Conservation (phyloP, 2,888 invertebrate genomes). For the Eupithecia centaureata region DNA sequence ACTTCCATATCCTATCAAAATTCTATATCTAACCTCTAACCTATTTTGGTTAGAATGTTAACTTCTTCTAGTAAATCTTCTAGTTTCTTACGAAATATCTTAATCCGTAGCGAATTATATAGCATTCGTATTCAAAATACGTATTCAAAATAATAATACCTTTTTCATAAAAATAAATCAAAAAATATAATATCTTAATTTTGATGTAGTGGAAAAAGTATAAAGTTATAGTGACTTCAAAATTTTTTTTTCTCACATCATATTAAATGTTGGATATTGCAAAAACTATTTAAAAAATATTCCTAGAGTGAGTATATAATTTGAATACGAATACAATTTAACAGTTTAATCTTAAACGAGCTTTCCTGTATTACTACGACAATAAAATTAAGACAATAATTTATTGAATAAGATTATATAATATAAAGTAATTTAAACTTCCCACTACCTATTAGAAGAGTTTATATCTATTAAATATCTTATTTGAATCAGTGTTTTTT, state of each 20-base stretch:
- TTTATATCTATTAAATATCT: conserved; percentile 7
- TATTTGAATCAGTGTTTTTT: conserved; percentile 8
- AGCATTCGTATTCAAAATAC: neutral
- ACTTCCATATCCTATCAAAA: conserved; percentile 52
- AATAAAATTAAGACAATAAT: conserved; percentile 57
- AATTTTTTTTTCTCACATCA: no score
- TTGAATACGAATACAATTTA: conserved; percentile 25
- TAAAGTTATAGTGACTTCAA: neutral
- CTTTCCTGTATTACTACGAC: conserved; percentile 73
- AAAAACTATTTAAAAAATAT: no score
- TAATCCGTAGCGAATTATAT: conserved; percentile 1
- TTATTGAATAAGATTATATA: conserved; percentile 47
- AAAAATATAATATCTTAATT: neutral
- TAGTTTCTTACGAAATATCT: conserved; percentile 17
- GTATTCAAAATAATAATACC: conserved; percentile 4
- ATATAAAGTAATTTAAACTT: conserved; percentile 58
- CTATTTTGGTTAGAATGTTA: conserved; percentile 5
- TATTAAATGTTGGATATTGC: no score
- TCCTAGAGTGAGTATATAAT: no score
- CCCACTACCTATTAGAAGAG: conserved; percentile 16
- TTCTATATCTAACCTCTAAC: neutral
- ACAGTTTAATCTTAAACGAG: conserved; percentile 68
- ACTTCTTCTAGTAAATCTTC: conserved; percentile 13
- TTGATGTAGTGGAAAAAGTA: neutral
- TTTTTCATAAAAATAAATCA: neutral